Base-by-base conservation (phyloP, 2,113 vertebrate species). In the Barbus barbus region DNA sequence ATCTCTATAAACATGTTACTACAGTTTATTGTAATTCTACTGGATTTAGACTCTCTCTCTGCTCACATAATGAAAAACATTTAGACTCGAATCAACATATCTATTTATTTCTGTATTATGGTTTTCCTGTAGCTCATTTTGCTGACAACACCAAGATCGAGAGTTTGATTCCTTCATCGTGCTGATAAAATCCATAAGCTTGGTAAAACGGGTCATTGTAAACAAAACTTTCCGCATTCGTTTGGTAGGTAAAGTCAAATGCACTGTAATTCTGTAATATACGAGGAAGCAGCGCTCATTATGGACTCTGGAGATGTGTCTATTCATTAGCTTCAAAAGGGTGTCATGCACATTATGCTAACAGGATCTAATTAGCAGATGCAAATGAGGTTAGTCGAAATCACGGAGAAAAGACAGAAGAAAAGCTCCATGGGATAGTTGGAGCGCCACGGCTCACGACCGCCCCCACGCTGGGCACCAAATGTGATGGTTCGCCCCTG, bases 331-430 rank as follows among this genome's bases (percentile, higher is more conserved):
- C 91, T 94, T 94, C 93, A 93, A 93, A 94, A 94, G 94, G 93
- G 94, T 95, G 94, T 95, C 93, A 93, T 94, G 93, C 94, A 94
- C 93, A 95, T 95, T 95, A 95, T 95, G 94, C 94, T 94, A 95
- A 95, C 93, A 93, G 92, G 93, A 94, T 93, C 94, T 95, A 94
- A 95, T 95, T 95, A 95, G 94, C 94, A 94, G 94, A 95, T 95
- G 94, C 94, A 95, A 95, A 95, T 95, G 93, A 94, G 94, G 93
- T 94, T 94, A 93, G 93, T 94, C 91, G 92, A 89, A 93, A 93
- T 91, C 93, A 91, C 90, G 91, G 91, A 90, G 93, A 91, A 93
- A 91, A 94, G 92, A 93, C 90, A 92, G 93, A 93, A 94, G 94
- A 95, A 94, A 95, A 94, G 93, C 94, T 94, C 94, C 93, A 93